Base-by-base conservation (phyloP, 2,113 vertebrate genomes). In the Syngnathus typhle region DNA sequence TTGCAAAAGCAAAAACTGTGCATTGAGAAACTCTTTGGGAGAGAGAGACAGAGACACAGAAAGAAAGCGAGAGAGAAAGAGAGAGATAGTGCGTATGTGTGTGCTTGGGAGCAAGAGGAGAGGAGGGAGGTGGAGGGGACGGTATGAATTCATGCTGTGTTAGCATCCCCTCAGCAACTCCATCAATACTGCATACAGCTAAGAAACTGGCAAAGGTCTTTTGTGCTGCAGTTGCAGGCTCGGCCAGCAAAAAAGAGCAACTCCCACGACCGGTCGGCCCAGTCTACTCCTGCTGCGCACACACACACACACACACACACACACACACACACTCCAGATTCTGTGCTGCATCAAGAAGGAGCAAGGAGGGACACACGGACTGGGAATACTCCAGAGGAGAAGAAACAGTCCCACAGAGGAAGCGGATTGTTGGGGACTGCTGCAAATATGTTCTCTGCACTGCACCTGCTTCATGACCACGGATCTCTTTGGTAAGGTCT, bases 171-270 rank as follows among this genome's bases (percentile, higher is more conserved):
- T 84, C 85, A 91, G 89, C 89, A 89, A 90, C 90, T 91, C 89
- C 88, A 91, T 92, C 90, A 91, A 91, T 92, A 90, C 90, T 87
- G 91, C 89, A 89, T 85, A 88, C 88, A 88, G 90, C 90, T 88
- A 87, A 84, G 85, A 70, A 86, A 72, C 90, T 88, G 91, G 90
- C 89, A 83, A 72, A 82, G 85, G 68, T 87, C 77, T 80, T 76
- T 71, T 61, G 80, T 82, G 85, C 87, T 89, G 89, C 88, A 85
- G 81, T 83, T 78, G 67, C 79, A 73, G 73, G 68, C 82, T 83
- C 65, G 37, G 27, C 69, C 72, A 71, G 68, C 49, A 75, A 77
- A 79, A 75, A 62, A 69, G 71, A 83, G 75, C 77, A 68, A 85
- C 82, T 87, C 81, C 76, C 80, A 82, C 82, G 67, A 75, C 80